Base-by-base conservation (phyloP, 2,797 vertebrate species). In the Menidia menidia region DNA sequence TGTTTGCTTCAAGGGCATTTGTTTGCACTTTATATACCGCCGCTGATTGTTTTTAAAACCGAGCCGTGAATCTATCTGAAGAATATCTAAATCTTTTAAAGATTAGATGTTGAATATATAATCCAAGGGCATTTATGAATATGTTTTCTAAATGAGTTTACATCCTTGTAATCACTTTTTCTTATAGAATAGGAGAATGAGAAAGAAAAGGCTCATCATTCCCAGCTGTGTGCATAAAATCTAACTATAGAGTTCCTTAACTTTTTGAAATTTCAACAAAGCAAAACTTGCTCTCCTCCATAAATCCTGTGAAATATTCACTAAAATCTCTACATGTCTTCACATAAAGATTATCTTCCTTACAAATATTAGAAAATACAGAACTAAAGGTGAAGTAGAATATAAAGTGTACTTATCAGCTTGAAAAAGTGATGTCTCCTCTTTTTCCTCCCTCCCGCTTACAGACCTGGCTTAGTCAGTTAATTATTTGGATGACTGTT, bases 401-500 rank as follows among this genome's bases (percentile, higher is more conserved):
- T 55, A 33, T 60, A 25, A 78, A 41, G 68, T 75, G 62, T 53
- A 44, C 43, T 19, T 50, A 61, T 64, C 32, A 9, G 60, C 39
- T 66, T 54, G 30, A 44, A 65, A 66, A 61, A 64, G 52, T 31
- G 31, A 41, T 54, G 32, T 75, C 75, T 82, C 55, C 58, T 56
- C 48, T 72, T 59, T 71, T 44, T 44, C 58, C 63, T 53, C 62
- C 41, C 53, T 51, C 75, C 75, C 60, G 68, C 71, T 66, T 6
- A 12, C 68, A 79, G 88, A 87, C 70, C 77, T 79, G 77, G 73
- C 74, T 74, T 59, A 62, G 59, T 85, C 73, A 76, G 68, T 73
- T 88, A 87, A 90, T 81, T 85, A 89, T 77, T 85, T 80, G 82
- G 81, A 83, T 75, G 72, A 76, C 69, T 87, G 85, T 83, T 77